Evolutionary conservation across 2,888 invertebrate species (phyloP), one percentile per base, ranked within the genome.

Genomic region (Myathropa florea): DNA sequence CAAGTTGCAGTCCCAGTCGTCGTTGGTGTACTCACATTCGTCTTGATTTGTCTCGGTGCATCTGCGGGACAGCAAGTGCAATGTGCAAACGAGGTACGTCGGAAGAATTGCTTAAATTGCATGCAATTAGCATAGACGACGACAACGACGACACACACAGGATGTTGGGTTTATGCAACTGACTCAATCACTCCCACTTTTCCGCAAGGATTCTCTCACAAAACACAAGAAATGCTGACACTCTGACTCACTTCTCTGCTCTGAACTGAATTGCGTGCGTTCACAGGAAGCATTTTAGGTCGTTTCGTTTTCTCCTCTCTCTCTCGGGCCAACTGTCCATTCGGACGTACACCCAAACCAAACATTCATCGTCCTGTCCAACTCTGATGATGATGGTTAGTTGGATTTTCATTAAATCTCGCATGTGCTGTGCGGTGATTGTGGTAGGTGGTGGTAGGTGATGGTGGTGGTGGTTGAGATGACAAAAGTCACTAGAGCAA

Each of bases 401-500:
- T 75, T 78, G 86, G 75, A 86, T 83, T 82, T 86, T 83, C 86
- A 86, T 86, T 75, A 83, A 86, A 86, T 86, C 83, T 83, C 79
- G 64, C 78, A 67, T 86, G 83, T 68, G 87, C 76, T 18, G 46
- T 46, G 46, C 18, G 46, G 46, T 46, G 46, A 46, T 46, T 46
- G 46, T n/a, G 46, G 46, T 6, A n/a, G n/a, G n/a, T n/a, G n/a
- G 46, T 1, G 6, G 18, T 7, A 18, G 46, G 18, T 18, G 39
- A 6, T 14, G 14, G 3, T 4, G 46, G n/a, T 18, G 46, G 18
- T 46, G 46, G 46, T 46, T 87, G 79, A 72, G 87, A 80, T 72
- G 87, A 83, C 87, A 79, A 87, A 83, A 87, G 75, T 87, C 87
- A 83, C 79, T 87, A 76, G 39, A 87, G 87, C 87, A 87, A 87